Base-by-base conservation (phyloP, 2,888 invertebrate genomes). In the Amblyteles armatorius region DNA sequence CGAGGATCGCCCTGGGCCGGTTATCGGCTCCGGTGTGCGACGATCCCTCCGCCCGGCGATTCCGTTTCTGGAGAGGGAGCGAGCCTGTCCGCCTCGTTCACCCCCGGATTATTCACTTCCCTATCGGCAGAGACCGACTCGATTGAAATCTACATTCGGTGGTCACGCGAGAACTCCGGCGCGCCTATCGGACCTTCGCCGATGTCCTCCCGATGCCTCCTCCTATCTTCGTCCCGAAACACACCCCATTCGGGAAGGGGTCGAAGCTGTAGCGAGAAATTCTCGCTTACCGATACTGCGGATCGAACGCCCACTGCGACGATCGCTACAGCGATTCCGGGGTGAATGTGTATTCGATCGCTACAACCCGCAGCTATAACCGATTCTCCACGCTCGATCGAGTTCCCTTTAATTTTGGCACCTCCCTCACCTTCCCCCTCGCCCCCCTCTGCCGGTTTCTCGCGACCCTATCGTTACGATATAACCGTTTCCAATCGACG, bases 81-180 rank as follows among this genome's bases (percentile, higher is more conserved):
- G 60, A 29, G 40, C 40, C 40, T 19, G 16, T 7, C n/a, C 19
- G 19, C 22, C 29, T 40, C 55, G 71, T 55, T 71, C 71, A 79
- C 85, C 86, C 86, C 72, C 79, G 90, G 91, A 91, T 92, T 90
- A 91, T 87, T 88, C 88, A 86, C 86, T 89, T 89, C 88, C 88
- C 90, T 88, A 86, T 88, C 88, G 81, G 88, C 88, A 87, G 89
- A 88, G 89, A 91, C 87, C 88, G 63, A 73, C 88, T 87, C 90
- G 88, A 92, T 92, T 90, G 91, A 91, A 92, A 92, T 92, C 90
- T 90, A 89, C 91, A 89, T 44, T 89, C 88, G 87, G 88, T 88
- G 90, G 88, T 88, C 88, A 88, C 85, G 87, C 88, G 88, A 87
- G 86, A 84, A 84, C 88, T 87, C 85, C 83, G 87, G 76, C 87